These are phyloP conservation scores for Oreonectes daqikongensis DNA, from an alignment of 2,797 vertebrate species.

Conservation along the genomic window DNA sequence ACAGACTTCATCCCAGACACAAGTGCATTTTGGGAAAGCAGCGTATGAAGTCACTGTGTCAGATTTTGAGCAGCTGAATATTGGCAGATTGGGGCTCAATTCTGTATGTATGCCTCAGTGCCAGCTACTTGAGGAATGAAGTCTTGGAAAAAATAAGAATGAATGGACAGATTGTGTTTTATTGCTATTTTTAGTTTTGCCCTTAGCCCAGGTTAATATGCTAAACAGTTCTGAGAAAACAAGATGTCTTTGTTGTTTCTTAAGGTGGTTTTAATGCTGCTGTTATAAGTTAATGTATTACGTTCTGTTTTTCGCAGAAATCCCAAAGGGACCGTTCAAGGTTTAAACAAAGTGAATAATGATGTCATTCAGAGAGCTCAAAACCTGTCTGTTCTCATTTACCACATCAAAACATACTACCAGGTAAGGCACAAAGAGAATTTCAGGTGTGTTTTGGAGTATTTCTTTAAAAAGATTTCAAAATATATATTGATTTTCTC, in stretches of 20 bases:
- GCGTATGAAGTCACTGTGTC: constrained; percentile 37
- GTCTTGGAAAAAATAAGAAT: constrained; percentile 62
- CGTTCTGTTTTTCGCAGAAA: constrained; percentile 75
- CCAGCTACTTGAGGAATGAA: constrained; percentile 55
- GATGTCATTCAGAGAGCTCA: constrained; percentile 86
- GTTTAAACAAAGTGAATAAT: constrained; percentile 85
- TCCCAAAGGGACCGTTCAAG: constrained; percentile 80
- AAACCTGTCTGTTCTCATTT: constrained; percentile 87
- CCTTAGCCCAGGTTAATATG: constrained; percentile 15
- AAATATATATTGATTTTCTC: background rate
- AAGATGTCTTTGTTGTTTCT: too few relatives aligned
- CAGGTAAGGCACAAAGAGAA: constrained; percentile 77
- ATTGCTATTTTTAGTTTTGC: constrained; percentile 55
- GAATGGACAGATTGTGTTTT: constrained; percentile 55
- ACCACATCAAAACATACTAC: constrained; percentile 90
- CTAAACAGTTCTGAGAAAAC: constrained; percentile 44
- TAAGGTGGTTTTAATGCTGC: background rate
- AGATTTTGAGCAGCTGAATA: background rate
- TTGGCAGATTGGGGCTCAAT: background rate
- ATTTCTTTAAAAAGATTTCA: background rate
- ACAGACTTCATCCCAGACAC: background rate
- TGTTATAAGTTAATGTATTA: background rate
- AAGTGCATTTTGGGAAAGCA: constrained; percentile 12
- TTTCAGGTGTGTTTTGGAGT: background rate
- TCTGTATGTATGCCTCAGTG: constrained; percentile 21